These are phyloP conservation scores for Idris sp. DNA, from an alignment of 1,140 invertebrate species.

Conservation along the genomic window DNA sequence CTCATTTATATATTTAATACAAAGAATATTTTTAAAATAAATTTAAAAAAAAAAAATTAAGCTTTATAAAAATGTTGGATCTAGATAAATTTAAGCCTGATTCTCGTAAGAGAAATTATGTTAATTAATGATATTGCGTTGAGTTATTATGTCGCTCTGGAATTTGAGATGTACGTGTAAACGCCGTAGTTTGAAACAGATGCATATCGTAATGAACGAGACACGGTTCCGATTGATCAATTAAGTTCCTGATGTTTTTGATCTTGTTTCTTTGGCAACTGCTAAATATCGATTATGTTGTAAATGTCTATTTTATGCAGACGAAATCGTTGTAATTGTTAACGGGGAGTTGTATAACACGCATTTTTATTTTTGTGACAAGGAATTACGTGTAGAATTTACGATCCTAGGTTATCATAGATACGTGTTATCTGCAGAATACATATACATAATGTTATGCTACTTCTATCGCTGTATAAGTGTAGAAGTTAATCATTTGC, in stretches of 20 bases:
- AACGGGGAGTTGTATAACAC: constrained; percentile 1
- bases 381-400: constrained; percentile 32
- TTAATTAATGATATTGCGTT: constrained; percentile 36
- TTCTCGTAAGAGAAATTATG: constrained; percentile 15
- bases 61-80: neutral
- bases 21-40: too few relatives aligned
- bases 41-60: too few relatives aligned
- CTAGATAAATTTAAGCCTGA: constrained; percentile 13
- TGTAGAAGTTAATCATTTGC: constrained; percentile 12
- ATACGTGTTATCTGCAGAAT: constrained; percentile 17
- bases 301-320: constrained; percentile 21
- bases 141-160: constrained; percentile 30
- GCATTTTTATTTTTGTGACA: constrained; percentile 30
- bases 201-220: constrained; percentile 36
- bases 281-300: constrained; percentile 3
- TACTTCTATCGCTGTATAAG: constrained; percentile 6
- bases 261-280: constrained; percentile 26
- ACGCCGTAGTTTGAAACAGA: constrained; percentile 32
- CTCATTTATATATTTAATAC: too few relatives aligned
- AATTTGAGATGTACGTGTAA: constrained; percentile 16
- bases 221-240: constrained; percentile 24
- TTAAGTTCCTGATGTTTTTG: constrained; percentile 21
- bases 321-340: constrained; percentile 30
- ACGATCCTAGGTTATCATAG: constrained; percentile 13
- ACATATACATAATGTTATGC: constrained; percentile 4